phyloP scores from a whole-genome alignment of 2,888 invertebrate genomes.

The Chamaedrilus cognettii region DNA sequence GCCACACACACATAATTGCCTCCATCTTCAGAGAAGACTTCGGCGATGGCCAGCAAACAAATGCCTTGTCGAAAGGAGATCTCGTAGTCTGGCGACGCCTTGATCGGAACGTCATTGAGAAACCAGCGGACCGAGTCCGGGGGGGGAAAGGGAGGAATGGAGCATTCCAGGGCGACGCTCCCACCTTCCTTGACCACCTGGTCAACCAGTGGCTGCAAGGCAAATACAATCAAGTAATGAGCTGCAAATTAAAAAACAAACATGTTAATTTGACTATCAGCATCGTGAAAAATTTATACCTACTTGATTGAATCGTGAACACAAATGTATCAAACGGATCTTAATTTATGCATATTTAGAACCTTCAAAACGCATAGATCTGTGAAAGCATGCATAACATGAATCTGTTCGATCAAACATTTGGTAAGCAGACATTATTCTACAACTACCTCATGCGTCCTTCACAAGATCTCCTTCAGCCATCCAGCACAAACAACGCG shows the following conservation, averaged over 20 bases:
- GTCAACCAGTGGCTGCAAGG: slow-evolving; percentile 40
- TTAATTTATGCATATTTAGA: too few relatives aligned
- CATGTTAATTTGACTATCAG: too few relatives aligned
- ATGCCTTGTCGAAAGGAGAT: slow-evolving; percentile 75
- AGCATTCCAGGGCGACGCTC: slow-evolving; percentile 48
- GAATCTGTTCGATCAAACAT: too few relatives aligned
- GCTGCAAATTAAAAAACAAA: not conserved
- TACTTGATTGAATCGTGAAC: not conserved
- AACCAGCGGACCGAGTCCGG: slow-evolving; percentile 56
- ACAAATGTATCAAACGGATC: not conserved
- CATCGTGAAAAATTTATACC: too few relatives aligned
- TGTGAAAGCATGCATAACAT: too few relatives aligned
- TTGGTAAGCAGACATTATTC: too few relatives aligned
- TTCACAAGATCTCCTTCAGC: too few relatives aligned
- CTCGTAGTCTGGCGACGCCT: slow-evolving; percentile 68
- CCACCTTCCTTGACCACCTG: slow-evolving; percentile 48
- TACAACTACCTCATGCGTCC: too few relatives aligned
- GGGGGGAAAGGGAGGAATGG: slow-evolving; percentile 49
- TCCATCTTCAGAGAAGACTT: slow-evolving; percentile 81
- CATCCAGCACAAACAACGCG: too few relatives aligned
- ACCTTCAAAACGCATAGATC: too few relatives aligned
- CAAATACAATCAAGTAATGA: not conserved
- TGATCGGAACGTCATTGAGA: slow-evolving; percentile 61
- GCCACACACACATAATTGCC: slow-evolving; percentile 90
- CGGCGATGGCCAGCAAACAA: slow-evolving; percentile 78